Evolutionary conservation across 2,888 invertebrate genomes (phyloP).

Genomic region (Drosophila mercatorum): DNA sequence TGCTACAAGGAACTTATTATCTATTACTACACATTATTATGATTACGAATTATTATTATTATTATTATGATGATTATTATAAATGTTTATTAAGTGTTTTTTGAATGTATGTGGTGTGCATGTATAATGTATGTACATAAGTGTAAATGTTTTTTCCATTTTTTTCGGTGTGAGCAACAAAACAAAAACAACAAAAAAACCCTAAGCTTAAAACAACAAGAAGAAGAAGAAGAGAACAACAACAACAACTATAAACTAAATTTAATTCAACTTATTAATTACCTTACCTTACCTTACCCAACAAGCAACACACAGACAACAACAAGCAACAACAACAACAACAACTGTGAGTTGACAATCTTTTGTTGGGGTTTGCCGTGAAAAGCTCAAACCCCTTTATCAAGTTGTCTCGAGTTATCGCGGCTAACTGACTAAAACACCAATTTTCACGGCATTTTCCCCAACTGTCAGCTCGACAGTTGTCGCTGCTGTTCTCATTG

Average conservation of each 20-base stretch:
- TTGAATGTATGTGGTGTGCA: conserved; percentile 70
- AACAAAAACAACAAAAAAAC: conserved; percentile 20
- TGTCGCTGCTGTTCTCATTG: conserved; percentile 26
- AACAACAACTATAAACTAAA: conserved; percentile 59
- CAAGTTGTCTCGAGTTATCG: conserved; percentile 56
- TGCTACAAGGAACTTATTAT: conserved; percentile 69
- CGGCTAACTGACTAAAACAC: conserved; percentile 75
- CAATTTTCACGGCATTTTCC: conserved; percentile 65
- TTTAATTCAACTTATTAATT: conserved; percentile 73
- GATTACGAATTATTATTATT: conserved; percentile 51
- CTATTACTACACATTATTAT: conserved; percentile 71
- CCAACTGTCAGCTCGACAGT: conserved; percentile 66
- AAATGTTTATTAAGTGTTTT: conserved; percentile 71
- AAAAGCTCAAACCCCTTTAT: conserved; percentile 77
- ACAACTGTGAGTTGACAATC: conserved; percentile 61
- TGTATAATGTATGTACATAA: conserved; percentile 73
- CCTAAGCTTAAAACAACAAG: conserved; percentile 65
- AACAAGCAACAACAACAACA: conserved; percentile 26
- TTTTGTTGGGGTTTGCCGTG: conserved; percentile 46
- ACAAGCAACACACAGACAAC: conserved; percentile 19
- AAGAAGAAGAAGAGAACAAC: conserved; percentile 26
- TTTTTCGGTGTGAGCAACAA: conserved; percentile 64
- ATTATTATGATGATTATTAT: conserved; percentile 58
- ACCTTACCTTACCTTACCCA: conserved; percentile 51
- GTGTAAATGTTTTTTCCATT: conserved; percentile 75